phyloP scores from a whole-genome alignment of 2,888 invertebrate genomes.

The Agriopis marginaria region DNA sequence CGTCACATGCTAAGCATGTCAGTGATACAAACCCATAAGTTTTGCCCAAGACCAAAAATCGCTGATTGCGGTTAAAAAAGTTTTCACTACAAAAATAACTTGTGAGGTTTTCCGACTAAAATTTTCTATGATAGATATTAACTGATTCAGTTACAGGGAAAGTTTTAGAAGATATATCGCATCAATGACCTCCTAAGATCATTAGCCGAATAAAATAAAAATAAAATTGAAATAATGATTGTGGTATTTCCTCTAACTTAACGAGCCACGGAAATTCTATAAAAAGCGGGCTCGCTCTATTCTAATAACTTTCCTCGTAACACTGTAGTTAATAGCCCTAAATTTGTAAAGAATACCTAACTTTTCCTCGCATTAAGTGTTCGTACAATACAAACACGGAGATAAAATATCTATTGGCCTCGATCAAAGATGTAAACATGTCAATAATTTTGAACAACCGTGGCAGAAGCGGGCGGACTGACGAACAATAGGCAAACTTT shows the following conservation, averaged over 20 bases:
- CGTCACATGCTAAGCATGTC: no score
- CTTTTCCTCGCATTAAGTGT: background rate
- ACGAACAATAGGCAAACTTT: constrained; percentile 40
- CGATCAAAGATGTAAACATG: constrained; percentile 34
- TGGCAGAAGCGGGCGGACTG: constrained; percentile 37
- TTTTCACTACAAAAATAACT: no score
- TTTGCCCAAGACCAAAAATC: no score
- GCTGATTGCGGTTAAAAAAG: no score
- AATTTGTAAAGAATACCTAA: background rate
- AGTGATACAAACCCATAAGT: no score
- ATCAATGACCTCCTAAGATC: no score
- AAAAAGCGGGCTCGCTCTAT: background rate
- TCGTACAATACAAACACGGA: constrained; percentile 16
- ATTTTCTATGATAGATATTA: no score
- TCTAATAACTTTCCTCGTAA: constrained; percentile 1
- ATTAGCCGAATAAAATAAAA: background rate
- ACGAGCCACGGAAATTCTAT: background rate
- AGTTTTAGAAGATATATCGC: no score
- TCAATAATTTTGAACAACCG: constrained; percentile 36
- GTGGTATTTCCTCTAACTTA: background rate
- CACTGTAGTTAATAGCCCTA: background rate
- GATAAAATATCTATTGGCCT: constrained; percentile 31
- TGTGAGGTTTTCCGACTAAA: no score
- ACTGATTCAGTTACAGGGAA: no score
- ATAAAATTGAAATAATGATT: background rate